Base-by-base conservation (phyloP, 2,797 vertebrate genomes). In the Coilia nasus region DNA sequence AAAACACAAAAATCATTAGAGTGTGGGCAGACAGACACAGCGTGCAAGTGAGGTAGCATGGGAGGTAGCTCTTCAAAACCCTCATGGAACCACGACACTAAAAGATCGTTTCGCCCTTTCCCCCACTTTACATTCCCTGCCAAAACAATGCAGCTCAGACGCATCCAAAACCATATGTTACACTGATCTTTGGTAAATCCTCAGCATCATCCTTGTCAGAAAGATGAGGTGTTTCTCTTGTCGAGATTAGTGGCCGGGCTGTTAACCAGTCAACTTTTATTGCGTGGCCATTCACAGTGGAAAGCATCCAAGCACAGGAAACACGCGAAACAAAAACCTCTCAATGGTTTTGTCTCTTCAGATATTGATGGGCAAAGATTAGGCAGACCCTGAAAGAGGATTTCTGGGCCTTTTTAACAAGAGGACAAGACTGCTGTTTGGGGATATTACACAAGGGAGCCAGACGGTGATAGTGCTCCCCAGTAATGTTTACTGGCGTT, bases 261-360 rank as follows among this genome's bases (percentile, higher is more conserved):
- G 71, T 78, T 78, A 78, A 78, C 71, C 71, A 78, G 31, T 78
- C 71, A 78, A 44, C 35, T 44, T 78, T 78, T 78, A 78, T 31
- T 44, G 71, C 71, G 17, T 21, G 71, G 15, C 35, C 35, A 78
- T 78, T 44, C 71, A 44, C 31, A 21, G 71, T 6, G 35, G 71
- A 75, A 75, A 25, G 67, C 17, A 90, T 91, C 90, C 91, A 92
- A 89, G 3, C 6, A 4, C 7, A 75, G 67, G 28, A 75, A 41
- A 19, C 4, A 35, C 28, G 15, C 28, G 7, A 78, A 88, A 7
- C 35, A 85, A 80, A 91, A 89, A 83, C 89, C 89, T 90, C 90
- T 90, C 84, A 90, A 35, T 71, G 67, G 62, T 41, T 2, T 23
- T 64, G 62, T 64, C 64, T 71, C 15, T 71, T 4, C 25, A 71